A percentile compares a stretch with the other conserved stretches of the same genome.
phyloP scores from a whole-genome alignment of 2,113 vertebrate species.

The Scophthalmus maximus region DNA sequence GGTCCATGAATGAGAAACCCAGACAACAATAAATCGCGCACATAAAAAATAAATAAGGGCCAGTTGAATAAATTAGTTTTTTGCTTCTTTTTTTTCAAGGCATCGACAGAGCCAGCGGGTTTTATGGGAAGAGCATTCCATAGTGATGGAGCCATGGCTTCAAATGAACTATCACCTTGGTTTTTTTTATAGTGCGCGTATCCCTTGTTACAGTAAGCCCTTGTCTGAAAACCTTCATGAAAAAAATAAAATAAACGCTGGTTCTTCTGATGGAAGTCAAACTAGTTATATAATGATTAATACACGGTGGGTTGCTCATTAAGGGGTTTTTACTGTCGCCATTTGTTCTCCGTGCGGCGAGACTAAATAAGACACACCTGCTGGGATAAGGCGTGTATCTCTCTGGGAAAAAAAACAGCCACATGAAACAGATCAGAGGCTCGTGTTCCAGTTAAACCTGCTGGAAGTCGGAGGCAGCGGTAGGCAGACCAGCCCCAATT shows the following conservation, averaged over 20 bases:
- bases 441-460: constrained; percentile 75
- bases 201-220: no score
- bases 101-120: no score
- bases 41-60: no score
- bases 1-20: no score
- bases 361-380: constrained; percentile 41
- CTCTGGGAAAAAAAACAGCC: constrained; percentile 44
- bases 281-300: constrained; percentile 20
- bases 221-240: no score
- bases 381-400: constrained; percentile 50
- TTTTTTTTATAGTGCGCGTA: no score
- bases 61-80: no score
- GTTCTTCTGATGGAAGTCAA: constrained; percentile 7
- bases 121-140: no score
- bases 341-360: constrained; percentile 36
- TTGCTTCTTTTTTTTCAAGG: no score
- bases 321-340: constrained; percentile 41
- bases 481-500: constrained; percentile 41
- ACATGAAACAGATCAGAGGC: constrained; percentile 69
- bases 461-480: constrained; percentile 61
- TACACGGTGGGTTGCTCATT: constrained; percentile 27
- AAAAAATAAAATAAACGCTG: neutral
- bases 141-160: no score
- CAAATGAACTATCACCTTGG: no score
- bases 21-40: no score